Evolutionary conservation across 2,797 vertebrate genomes (phyloP), one percentile per base, ranked within the genome.

Genomic region (Esox lucius): DNA sequence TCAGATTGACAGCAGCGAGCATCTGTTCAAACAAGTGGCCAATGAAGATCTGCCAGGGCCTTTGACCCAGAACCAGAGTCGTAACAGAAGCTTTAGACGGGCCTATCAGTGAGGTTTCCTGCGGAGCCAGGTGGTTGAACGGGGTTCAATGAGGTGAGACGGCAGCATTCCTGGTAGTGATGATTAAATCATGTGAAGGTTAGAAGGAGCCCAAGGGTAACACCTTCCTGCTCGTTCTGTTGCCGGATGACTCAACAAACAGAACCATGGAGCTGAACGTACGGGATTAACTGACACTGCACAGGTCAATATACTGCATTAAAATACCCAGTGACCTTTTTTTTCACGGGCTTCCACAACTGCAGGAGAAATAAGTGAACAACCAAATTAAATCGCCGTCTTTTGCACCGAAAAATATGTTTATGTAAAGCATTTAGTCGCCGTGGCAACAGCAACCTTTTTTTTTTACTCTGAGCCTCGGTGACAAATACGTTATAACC

Each of bases 371-470:
- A 19, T 15, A 19, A 48, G 39, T 51, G 35, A 48, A 24, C 26
- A 69, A 62, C 53, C 72, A 62, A 71, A 81, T 76, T 77, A 75
- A 76, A 78, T 2, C 5, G 33, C 33, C 35, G 39, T 5, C 35
- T 39, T 39, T 46, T 13, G 42, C 2, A 5, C 42, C 9, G 42
- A 46, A 80, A 80, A 87, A 83, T 81, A 81, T 80, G 83, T 82
- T 84, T 82, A 81, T 86, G 70, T 75, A 80, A 83, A 78, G 75
- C 71, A 72, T 81, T 82, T 80, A 82, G 78, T 88, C 83, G 85
- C 84, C 86, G 80, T 84, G 84, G 81, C 75, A 87, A 87, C 84
- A 74, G 77, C 76, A 70, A 85, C 81, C 76, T 80, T 82, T 75
- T 86, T 82, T 75, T 86, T 74, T 83, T 82, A 78, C 70, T 69